phyloP scores from a whole-genome alignment of 1,140 invertebrate genomes.

The honey bee (Apis mellifera) region DNA sequence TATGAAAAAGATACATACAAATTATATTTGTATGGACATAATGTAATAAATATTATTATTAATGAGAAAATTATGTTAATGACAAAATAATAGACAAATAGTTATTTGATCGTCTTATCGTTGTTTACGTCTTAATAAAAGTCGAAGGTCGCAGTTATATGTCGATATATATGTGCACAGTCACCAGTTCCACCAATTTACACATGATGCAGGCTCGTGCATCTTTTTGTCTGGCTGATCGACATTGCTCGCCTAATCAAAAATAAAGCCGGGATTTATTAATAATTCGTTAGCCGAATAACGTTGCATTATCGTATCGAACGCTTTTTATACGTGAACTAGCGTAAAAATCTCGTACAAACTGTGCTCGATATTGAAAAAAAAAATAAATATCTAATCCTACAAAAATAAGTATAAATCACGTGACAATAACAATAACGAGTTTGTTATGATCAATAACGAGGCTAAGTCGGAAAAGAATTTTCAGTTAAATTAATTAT shows the following conservation, averaged over 20 bases:
- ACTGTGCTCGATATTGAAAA: neutral
- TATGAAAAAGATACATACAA: too few species aligned
- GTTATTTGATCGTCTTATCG: neutral
- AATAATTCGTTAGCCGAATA: neutral
- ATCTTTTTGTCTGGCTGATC: neutral
- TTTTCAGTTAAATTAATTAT: too few species aligned
- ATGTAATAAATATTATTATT: too few species aligned
- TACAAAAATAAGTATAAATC: neutral
- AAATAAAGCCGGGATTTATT: neutral
- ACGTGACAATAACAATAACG: neutral
- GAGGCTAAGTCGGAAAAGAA: neutral
- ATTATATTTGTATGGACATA: too few species aligned
- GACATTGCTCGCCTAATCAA: neutral
- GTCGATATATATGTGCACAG: neutral
- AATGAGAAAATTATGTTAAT: neutral
- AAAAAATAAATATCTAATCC: neutral
- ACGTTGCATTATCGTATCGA: neutral
- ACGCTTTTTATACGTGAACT: neutral
- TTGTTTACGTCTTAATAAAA: neutral
- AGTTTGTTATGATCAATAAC: constrained; percentile 7
- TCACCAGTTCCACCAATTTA: neutral
- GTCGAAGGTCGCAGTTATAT: neutral
- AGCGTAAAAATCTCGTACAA: neutral
- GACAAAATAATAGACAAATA: neutral
- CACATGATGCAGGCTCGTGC: neutral